Evolutionary conservation across 2,888 invertebrate species (phyloP), one percentile per base, ranked within the genome.

Genomic region (Serripes groenlandicus): DNA sequence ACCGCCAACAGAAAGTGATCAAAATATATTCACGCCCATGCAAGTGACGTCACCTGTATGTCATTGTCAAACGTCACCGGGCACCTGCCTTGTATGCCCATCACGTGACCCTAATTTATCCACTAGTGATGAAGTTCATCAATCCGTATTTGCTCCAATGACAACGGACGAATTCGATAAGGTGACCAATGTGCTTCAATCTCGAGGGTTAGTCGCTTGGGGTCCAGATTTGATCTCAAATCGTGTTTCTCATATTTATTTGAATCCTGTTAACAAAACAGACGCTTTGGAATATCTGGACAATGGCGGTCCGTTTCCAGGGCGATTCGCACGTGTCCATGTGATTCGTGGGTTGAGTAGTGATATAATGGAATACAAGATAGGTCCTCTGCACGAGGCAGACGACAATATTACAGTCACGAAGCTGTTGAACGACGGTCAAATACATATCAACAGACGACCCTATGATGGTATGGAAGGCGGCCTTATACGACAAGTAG

Each of bases 331-430:
- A 23, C 75, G 79, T 23, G 88, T 86, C 3, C 78, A 81, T 35
- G 83, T 89, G 1, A 54, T 78, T n/a, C 72, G 88, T 9, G 89
- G 87, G 11, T 56, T 56, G 15, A 21, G 23, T 42, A 30, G 42
- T 11, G 84, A 87, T 66, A 49, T 89, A 28, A 87, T 86, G 83
- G 87, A 87, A 54, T 89, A 88, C 62, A 82, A 81, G 62, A 80
- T 89, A 7, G 89, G 89, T 37, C 88, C 89, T 1, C 56, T 89
- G 1, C 78, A 81, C 54, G 75, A 73, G 28, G 37, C 72, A 15
- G 18, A 54, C 0, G 70, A 54, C 11, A 56, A 70, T 4, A 76
- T 85, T 18, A 32, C 18, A 32, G 72, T 82, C 15, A 72, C 73
- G 42, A 52, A 79, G 23, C 69, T 81, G 5, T 30, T 69, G 4